Conservation (phyloP, 1,140 invertebrate species). For the Bombus polaris region DNA sequence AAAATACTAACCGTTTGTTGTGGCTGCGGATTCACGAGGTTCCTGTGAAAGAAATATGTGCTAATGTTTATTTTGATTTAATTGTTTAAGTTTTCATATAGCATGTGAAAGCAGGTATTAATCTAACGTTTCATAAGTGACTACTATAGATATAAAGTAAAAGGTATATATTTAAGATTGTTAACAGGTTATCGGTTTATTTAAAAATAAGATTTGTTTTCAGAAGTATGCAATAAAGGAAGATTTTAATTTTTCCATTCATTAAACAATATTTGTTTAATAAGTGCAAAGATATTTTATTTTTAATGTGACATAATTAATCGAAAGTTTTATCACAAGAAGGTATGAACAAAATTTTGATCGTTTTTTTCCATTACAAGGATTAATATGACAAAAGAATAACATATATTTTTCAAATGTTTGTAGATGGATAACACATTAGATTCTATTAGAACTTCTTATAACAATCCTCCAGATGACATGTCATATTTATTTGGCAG, state of each 20-base stretch:
- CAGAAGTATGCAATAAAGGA: neutral
- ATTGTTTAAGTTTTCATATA: neutral
- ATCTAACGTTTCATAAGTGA: neutral
- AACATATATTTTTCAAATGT: neutral
- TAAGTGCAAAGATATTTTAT: neutral
- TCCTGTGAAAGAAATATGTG: neutral
- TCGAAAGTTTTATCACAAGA: neutral
- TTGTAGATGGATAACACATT: slow-evolving; percentile 68
- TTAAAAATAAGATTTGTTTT: neutral
- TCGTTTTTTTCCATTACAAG: neutral
- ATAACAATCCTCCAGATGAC: slow-evolving; percentile 47
- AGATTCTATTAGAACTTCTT: slow-evolving; percentile 65
- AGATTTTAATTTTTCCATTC: neutral
- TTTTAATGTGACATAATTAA: neutral
- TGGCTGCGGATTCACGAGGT: neutral
- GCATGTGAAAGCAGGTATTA: neutral
- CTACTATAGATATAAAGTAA: neutral
- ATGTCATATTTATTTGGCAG: slow-evolving; percentile 78
- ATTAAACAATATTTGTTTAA: neutral
- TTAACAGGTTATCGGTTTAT: neutral
- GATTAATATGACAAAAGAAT: neutral
- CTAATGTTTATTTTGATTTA: neutral
- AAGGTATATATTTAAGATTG: slow-evolving; percentile 2
- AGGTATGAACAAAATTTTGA: neutral
- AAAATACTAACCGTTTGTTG: slow-evolving; percentile 7